Evolutionary conservation across 2,113 vertebrate species (phyloP).

Genomic region (Myotis yumanensis): DNA sequence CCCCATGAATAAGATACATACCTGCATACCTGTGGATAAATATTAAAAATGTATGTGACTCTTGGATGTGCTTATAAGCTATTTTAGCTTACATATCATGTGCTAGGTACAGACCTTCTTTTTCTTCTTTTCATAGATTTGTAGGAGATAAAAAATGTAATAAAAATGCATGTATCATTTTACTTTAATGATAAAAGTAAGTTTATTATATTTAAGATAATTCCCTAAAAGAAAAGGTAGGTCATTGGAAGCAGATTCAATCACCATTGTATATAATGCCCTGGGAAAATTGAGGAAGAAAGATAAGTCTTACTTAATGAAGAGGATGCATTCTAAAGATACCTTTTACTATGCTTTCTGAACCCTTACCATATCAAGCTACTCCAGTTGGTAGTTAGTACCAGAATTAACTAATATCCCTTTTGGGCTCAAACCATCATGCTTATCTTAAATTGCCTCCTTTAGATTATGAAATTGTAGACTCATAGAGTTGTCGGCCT

Average conservation of each 20-base stretch:
- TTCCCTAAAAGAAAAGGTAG: not conserved
- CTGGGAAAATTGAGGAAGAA: not conserved
- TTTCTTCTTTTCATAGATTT: constrained; percentile 20
- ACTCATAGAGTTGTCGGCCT: not conserved
- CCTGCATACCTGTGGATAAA: not conserved
- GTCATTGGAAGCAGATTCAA: not conserved
- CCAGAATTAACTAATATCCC: not conserved
- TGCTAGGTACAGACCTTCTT: not conserved
- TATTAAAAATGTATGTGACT: constrained; percentile 30
- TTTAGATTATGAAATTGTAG: not conserved
- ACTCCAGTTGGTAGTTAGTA: not conserved
- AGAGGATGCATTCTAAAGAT: not conserved
- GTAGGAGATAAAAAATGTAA: constrained; percentile 27
- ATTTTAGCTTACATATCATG: not conserved
- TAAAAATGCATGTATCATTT: constrained; percentile 36
- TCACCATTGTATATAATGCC: not conserved
- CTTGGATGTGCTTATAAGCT: not conserved
- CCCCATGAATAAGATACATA: constrained; percentile 15
- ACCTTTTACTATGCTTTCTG: not conserved
- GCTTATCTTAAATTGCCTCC: not conserved
- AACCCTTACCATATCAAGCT: not conserved
- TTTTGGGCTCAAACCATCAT: not conserved
- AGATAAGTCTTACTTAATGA: not conserved
- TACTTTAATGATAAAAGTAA: constrained; percentile 10
- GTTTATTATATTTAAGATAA: not conserved